Conservation (phyloP, 2,888 invertebrate species). For the Parochlus steinenii region DNA sequence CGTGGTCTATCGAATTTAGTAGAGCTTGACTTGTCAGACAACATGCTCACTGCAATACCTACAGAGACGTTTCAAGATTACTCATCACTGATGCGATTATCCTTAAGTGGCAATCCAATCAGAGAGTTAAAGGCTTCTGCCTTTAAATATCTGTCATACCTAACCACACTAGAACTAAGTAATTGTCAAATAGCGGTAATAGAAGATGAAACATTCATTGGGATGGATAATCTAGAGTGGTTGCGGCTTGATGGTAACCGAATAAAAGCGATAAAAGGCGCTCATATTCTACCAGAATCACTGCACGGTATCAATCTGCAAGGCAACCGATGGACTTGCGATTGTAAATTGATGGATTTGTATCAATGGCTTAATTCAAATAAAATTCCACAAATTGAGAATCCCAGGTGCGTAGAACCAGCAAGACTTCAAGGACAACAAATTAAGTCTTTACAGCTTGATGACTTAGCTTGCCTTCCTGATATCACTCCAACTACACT, state of each 20-base stretch:
- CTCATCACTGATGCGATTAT: constrained; percentile 66
- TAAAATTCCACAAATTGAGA: constrained; percentile 59
- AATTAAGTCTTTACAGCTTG: constrained; percentile 47
- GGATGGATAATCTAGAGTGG: constrained; percentile 68
- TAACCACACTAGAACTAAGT: constrained; percentile 66
- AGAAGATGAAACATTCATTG: constrained; percentile 65
- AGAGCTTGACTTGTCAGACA: constrained; percentile 72
- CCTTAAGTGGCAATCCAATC: constrained; percentile 69
- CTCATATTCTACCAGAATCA: constrained; percentile 54
- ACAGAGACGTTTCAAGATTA: constrained; percentile 61
- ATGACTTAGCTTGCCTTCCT: constrained; percentile 68
- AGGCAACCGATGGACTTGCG: constrained; percentile 79
- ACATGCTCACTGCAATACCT: constrained; percentile 61
- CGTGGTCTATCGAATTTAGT: constrained; percentile 72
- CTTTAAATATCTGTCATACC: constrained; percentile 55
- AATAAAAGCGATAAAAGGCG: constrained; percentile 52
- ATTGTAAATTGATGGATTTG: constrained; percentile 62
- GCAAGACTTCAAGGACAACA: constrained; percentile 44
- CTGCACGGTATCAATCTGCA: constrained; percentile 67
- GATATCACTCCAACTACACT: constrained; percentile 59
- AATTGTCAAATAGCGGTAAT: constrained; percentile 62
- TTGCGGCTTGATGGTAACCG: constrained; percentile 68
- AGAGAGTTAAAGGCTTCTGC: constrained; percentile 49
- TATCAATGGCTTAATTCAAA: constrained; percentile 62
- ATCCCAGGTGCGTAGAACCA: constrained; percentile 61